Conservation (phyloP, 2,113 vertebrate genomes). For the Hippotragus niger region DNA sequence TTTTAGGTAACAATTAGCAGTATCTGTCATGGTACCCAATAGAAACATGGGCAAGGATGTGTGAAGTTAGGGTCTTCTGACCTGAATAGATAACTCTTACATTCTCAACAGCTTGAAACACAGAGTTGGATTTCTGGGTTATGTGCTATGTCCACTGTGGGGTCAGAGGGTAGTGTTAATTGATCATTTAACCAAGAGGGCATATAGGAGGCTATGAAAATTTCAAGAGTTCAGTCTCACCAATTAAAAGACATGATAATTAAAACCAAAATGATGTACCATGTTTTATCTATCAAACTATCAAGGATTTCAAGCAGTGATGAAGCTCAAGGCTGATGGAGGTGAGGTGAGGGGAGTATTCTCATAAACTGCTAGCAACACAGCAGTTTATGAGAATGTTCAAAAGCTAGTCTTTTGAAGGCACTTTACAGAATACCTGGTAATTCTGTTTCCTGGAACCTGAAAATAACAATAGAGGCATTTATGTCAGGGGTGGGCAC, state of each 20-base stretch:
- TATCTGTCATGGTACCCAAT: background rate
- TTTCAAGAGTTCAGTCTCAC: background rate
- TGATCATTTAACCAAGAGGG: background rate
- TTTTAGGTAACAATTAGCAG: background rate
- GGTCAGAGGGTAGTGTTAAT: background rate
- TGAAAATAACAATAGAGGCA: background rate
- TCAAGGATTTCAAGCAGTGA: background rate
- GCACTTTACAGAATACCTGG: background rate
- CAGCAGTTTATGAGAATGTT: background rate
- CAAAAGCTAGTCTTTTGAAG: background rate
- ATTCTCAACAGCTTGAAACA: background rate
- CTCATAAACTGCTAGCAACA: background rate
- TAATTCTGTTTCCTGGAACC: background rate
- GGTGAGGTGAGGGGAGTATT: background rate
- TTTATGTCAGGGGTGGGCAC: background rate
- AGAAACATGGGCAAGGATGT: background rate
- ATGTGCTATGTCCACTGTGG: background rate
- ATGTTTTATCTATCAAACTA: background rate
- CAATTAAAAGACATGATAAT: background rate
- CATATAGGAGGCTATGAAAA: background rate
- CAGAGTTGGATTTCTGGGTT: background rate
- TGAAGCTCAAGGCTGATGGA: background rate
- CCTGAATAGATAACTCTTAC: background rate
- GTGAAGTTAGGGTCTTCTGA: background rate
- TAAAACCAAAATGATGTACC: conserved; percentile 1